phyloP scores from a whole-genome alignment of 2,797 vertebrate genomes.

The Macropus fuliginosus region DNA sequence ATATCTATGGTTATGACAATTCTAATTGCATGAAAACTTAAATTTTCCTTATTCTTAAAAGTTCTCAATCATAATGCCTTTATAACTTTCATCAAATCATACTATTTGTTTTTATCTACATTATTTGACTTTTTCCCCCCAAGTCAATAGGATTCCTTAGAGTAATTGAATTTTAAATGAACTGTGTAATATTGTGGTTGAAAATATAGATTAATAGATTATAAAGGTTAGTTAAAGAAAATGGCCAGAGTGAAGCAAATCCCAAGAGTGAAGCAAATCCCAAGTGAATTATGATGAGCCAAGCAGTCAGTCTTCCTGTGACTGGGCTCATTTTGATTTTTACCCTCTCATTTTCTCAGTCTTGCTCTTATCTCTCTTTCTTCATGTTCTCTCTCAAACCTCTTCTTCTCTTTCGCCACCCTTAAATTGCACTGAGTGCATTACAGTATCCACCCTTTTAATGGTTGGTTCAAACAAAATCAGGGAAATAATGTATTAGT shows the following conservation, averaged over 20 bases:
- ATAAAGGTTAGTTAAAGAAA: conserved; percentile 36
- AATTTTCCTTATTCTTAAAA: conserved; percentile 58
- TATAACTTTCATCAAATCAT: conserved; percentile 50
- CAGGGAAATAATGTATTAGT: conserved; percentile 37
- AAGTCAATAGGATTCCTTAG: conserved; percentile 44
- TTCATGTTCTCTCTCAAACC: not conserved
- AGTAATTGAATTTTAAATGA: conserved; percentile 46
- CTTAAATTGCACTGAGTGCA: not conserved
- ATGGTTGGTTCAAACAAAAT: conserved; percentile 36
- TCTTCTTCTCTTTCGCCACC: not conserved
- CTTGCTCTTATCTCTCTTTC: not conserved
- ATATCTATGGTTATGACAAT: conserved; percentile 25
- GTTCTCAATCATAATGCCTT: conserved; percentile 70
- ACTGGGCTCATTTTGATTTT: conserved; percentile 37
- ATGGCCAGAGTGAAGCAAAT: conserved; percentile 9
- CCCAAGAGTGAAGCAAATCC: conserved; percentile 21
- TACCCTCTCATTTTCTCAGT: conserved; percentile 38
- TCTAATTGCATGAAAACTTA: conserved; percentile 51
- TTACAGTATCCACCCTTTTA: conserved; percentile 33
- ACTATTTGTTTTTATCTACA: conserved; percentile 56
- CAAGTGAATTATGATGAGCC: conserved; percentile 30
- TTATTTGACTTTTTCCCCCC: conserved; percentile 41
- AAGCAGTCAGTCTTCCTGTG: conserved; percentile 45
- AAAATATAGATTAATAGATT: conserved; percentile 42
- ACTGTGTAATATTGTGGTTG: conserved; percentile 25